Conservation (phyloP, 2,113 vertebrate species). For the Alouatta palliata region DNA sequence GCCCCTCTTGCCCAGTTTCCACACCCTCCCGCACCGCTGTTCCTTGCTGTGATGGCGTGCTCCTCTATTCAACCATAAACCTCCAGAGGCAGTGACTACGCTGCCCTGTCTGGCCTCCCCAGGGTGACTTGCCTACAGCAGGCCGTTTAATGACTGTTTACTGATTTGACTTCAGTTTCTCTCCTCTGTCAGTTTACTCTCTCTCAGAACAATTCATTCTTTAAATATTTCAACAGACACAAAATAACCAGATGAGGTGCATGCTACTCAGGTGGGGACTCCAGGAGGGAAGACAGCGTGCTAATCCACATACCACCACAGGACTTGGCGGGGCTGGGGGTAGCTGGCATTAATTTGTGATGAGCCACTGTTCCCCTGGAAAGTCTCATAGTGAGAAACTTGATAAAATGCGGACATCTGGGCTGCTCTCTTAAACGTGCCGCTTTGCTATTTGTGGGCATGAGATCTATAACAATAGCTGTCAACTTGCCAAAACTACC, state of each 20-base stretch:
- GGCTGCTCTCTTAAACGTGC: background rate
- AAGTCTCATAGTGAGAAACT: fast-evolving
- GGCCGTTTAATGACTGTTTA: fast-evolving
- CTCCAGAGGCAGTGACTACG: background rate
- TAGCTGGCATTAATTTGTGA: fast-evolving
- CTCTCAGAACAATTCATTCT: background rate
- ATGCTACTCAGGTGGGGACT: fast-evolving
- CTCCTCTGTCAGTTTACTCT: fast-evolving
- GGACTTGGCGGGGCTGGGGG: background rate
- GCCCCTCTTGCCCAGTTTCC: background rate
- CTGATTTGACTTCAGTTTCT: no score
- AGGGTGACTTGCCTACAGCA: background rate
- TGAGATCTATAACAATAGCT: no score
- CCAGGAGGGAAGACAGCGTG: fast-evolving
- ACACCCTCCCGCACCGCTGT: fast-evolving
- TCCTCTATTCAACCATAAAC: no score
- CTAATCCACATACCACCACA: fast-evolving
- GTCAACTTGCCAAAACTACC: background rate
- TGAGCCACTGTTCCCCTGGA: background rate
- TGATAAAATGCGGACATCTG: fast-evolving
- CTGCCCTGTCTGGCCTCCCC: no score
- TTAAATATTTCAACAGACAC: background rate
- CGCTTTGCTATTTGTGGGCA: background rate
- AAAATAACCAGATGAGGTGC: no score
- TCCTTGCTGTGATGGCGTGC: fast-evolving